Evolutionary conservation across 2,113 vertebrate species (phyloP).

Genomic region (Paracanthobrama guichenoti): DNA sequence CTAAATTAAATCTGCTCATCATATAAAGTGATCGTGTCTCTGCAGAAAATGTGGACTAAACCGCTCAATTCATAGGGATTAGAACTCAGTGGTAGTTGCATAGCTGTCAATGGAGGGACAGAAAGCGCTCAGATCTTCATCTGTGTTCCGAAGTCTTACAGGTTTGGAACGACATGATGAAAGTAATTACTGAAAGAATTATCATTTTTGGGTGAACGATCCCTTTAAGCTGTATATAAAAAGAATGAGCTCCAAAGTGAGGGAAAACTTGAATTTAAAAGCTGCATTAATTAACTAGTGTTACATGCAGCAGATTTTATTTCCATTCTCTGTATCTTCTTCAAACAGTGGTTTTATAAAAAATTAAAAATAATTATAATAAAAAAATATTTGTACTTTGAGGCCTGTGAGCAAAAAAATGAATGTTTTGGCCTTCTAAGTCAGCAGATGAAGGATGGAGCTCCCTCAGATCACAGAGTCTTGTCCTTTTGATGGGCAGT

Average conservation of each 20-base stretch:
- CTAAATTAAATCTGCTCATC: too few species aligned
- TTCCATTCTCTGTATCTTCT: not conserved
- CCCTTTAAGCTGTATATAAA: not conserved
- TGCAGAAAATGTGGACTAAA: too few species aligned
- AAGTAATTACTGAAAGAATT: too few species aligned
- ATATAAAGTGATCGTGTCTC: too few species aligned
- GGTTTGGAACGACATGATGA: too few species aligned
- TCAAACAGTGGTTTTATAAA: not conserved
- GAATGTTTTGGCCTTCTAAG: slow-evolving; percentile 46
- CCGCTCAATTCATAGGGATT: too few species aligned
- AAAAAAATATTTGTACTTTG: slow-evolving; percentile 5
- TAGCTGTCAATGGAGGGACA: too few species aligned
- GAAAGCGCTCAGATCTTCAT: too few species aligned
- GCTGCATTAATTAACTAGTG: not conserved
- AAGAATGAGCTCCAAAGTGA: not conserved
- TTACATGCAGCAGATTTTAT: not conserved
- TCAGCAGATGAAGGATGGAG: slow-evolving; percentile 59
- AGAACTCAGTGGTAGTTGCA: too few species aligned
- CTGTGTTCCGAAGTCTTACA: too few species aligned
- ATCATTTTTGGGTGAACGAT: too few species aligned
- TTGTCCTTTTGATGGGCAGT: slow-evolving; percentile 68
- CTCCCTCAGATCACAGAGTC: slow-evolving; percentile 66
- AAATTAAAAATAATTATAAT: not conserved
- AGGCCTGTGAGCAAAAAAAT: slow-evolving; percentile 37
- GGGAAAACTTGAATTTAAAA: not conserved